Percentiles rank a stretch among this genome's conserved stretches.
Evolutionary conservation across 2,888 invertebrate species (phyloP).

Genomic region (Ommatoiulus sabulosus): DNA sequence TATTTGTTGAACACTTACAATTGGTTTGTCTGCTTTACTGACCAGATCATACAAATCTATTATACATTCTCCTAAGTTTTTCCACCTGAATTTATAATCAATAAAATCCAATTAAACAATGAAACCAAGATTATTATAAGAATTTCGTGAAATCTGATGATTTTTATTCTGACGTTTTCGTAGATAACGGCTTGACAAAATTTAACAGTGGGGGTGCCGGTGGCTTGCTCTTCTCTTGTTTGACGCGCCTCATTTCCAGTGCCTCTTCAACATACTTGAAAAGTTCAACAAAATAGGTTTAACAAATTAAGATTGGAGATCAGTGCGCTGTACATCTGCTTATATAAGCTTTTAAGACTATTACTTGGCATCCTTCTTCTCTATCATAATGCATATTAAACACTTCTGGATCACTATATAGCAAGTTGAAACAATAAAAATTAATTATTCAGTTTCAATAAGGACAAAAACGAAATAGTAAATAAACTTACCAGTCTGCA

Average conservation of each 20-base stretch:
- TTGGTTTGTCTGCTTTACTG: constrained; percentile 62
- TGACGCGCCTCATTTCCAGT: constrained; percentile 64
- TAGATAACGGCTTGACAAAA: constrained; percentile 64
- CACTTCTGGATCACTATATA: constrained; percentile 50
- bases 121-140: background rate
- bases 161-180: constrained; percentile 64
- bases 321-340: too few relatives aligned
- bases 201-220: constrained; percentile 63
- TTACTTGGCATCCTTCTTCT: constrained; percentile 51
- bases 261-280: constrained; percentile 64
- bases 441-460: background rate
- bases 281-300: too few relatives aligned
- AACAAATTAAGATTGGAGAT: background rate
- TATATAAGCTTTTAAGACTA: background rate
- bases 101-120: constrained; percentile 9
- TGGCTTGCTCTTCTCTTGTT: constrained; percentile 64
- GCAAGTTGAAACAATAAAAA: background rate
- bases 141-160: background rate
- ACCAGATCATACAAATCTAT: constrained; percentile 65
- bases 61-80: constrained; percentile 66
- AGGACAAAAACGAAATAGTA: constrained; percentile 23
- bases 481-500: constrained; percentile 64
- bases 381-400: constrained; percentile 24
- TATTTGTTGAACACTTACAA: constrained; percentile 63
- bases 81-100: constrained; percentile 65